phyloP scores from a whole-genome alignment of 2,888 invertebrate species.

The Drosophila neonasuta region DNA sequence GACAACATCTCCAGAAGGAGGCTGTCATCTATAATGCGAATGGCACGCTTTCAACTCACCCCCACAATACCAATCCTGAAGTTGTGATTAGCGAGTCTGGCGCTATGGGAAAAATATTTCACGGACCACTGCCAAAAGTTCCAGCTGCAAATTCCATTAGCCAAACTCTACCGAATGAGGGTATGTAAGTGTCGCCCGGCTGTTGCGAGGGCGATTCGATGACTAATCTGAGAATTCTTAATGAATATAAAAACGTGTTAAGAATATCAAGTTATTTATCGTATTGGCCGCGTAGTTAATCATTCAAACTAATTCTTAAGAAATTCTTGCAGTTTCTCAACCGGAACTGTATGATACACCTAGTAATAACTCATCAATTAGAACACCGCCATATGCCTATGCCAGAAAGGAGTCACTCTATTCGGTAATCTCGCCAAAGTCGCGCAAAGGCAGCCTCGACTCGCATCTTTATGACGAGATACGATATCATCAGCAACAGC shows the following conservation, averaged over 20 bases:
- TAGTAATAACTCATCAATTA: slow-evolving; percentile 78
- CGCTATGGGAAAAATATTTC: slow-evolving; percentile 69
- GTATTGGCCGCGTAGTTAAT: not conserved
- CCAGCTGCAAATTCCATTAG: slow-evolving; percentile 76
- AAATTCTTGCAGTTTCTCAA: slow-evolving; percentile 36
- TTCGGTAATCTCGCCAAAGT: slow-evolving; percentile 79
- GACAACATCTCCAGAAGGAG: slow-evolving; percentile 72
- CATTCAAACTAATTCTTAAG: not conserved
- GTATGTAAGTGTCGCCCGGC: slow-evolving; percentile 79
- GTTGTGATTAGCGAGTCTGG: slow-evolving; percentile 63
- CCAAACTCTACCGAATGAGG: slow-evolving; percentile 79
- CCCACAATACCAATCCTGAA: slow-evolving; percentile 52
- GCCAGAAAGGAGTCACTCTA: slow-evolving; percentile 81
- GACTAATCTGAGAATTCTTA: slow-evolving; percentile 12
- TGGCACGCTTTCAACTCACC: slow-evolving; percentile 53
- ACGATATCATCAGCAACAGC: slow-evolving; percentile 77
- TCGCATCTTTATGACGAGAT: slow-evolving; percentile 82
- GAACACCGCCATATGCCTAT: slow-evolving; percentile 78
- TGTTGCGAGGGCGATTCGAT: slow-evolving; percentile 37
- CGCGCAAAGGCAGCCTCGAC: slow-evolving; percentile 81
- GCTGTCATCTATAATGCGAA: slow-evolving; percentile 66
- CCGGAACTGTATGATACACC: slow-evolving; percentile 82
- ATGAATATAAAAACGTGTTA: no score
- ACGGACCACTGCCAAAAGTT: slow-evolving; percentile 80
- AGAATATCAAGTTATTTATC: slow-evolving; percentile 27